Evolutionary conservation across 1,140 invertebrate genomes (phyloP).

Genomic region (Macrotrachela quadricornifera): DNA sequence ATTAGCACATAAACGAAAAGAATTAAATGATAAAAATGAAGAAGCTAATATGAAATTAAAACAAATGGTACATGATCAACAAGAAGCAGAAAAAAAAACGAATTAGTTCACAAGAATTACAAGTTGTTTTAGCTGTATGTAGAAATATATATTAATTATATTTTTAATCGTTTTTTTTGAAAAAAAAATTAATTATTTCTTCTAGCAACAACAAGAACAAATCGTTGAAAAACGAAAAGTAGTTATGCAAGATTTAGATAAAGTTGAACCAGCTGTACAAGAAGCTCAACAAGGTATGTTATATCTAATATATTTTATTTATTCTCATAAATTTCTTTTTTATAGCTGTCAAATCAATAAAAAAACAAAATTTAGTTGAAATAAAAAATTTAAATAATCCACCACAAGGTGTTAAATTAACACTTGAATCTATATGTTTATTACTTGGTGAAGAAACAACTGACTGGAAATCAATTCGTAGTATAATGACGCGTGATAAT

Average conservation of each 20-base stretch:
- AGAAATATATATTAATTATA: too few species aligned
- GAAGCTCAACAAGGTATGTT: constrained; percentile 62
- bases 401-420: constrained; percentile 83
- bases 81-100: constrained; percentile 83
- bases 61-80: constrained; percentile 95
- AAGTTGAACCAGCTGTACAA: constrained; percentile 86
- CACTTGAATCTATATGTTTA: constrained; percentile 90
- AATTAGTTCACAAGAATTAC: constrained; percentile 47
- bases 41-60: constrained; percentile 89
- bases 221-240: constrained; percentile 72
- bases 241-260: constrained; percentile 76
- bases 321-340: too few species aligned
- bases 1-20: constrained; percentile 68
- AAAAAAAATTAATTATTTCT: too few species aligned
- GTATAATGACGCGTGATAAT: constrained; percentile 93
- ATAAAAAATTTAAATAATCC: constrained; percentile 93
- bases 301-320: too few species aligned
- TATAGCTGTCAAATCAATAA: constrained; percentile 78
- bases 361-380: constrained; percentile 95
- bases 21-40: constrained; percentile 88
- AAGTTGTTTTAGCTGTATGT: constrained; percentile 71
- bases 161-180: constrained; percentile 41
- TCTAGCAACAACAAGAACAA: constrained; percentile 46
- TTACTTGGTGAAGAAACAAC: constrained; percentile 84
- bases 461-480: constrained; percentile 92